A percentile compares a stretch with the other conserved stretches of the same genome.
Conservation (phyloP, 2,797 vertebrate species). For the Propithecus deckenii region DNA sequence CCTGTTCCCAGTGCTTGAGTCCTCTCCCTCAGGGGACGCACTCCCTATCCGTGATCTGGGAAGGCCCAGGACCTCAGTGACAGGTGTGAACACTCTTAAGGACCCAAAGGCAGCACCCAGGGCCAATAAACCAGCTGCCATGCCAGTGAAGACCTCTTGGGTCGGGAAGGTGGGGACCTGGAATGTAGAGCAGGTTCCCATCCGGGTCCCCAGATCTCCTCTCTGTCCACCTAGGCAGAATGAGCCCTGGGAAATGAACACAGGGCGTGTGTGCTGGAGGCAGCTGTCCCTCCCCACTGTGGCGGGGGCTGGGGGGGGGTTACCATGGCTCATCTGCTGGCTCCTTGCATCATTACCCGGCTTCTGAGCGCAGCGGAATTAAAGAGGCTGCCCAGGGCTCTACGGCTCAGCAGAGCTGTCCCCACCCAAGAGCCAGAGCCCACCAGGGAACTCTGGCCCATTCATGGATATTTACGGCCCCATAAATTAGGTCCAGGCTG, state of each 20-base stretch:
- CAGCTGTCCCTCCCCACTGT: not conserved
- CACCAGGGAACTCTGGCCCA: constrained; percentile 33
- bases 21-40: not conserved
- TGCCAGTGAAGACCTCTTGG: not conserved
- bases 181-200: not conserved
- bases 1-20: not conserved
- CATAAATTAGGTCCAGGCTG: constrained; percentile 67
- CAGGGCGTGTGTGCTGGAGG: not conserved
- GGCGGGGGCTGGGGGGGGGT: not conserved
- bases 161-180: not conserved
- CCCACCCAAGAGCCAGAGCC: constrained; percentile 13
- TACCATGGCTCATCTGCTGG: not conserved
- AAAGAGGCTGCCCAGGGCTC: constrained; percentile 16
- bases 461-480: constrained; percentile 72
- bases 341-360: not conserved
- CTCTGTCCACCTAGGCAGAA: not conserved
- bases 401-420: not conserved
- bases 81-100: not conserved
- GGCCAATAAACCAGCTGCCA: not conserved
- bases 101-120: not conserved
- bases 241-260: not conserved
- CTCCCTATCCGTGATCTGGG: not conserved
- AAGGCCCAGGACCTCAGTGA: not conserved
- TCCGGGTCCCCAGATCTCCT: not conserved
- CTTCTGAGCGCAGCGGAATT: constrained; percentile 47